phyloP scores from a whole-genome alignment of 2,113 vertebrate species.

The Climacteris rufus region DNA sequence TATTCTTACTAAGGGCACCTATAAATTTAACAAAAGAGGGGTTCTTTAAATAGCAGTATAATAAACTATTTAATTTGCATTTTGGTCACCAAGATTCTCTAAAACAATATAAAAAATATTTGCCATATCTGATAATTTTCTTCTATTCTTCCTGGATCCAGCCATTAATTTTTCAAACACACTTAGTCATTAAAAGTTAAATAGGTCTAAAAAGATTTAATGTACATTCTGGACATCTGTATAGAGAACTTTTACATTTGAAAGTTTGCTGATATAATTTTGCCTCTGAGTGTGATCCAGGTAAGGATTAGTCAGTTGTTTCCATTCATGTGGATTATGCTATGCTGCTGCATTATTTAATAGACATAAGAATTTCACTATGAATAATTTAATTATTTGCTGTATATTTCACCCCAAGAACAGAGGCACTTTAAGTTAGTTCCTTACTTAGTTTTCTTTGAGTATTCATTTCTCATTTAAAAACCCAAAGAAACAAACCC shows the following conservation, averaged over 20 bases:
- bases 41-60: neutral
- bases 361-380: neutral
- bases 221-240: neutral
- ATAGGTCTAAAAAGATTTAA: neutral
- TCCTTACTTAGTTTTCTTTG: neutral
- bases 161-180: neutral
- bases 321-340: neutral
- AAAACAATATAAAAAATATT: neutral
- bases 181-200: slow-evolving; percentile 2
- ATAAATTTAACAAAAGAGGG: neutral
- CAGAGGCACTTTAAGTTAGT: neutral
- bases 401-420: neutral
- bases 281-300: neutral
- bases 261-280: neutral
- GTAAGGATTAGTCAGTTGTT: neutral
- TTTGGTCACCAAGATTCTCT: neutral
- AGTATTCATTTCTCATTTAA: neutral
- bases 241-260: neutral
- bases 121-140: neutral
- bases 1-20: neutral
- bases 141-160: neutral
- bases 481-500: fast-evolving
- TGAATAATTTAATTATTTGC: slow-evolving; percentile 12
- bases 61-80: neutral
- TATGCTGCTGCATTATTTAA: neutral